Evolutionary conservation across 2,797 vertebrate species (phyloP).

Genomic region (Urocyon cinereoargenteus): DNA sequence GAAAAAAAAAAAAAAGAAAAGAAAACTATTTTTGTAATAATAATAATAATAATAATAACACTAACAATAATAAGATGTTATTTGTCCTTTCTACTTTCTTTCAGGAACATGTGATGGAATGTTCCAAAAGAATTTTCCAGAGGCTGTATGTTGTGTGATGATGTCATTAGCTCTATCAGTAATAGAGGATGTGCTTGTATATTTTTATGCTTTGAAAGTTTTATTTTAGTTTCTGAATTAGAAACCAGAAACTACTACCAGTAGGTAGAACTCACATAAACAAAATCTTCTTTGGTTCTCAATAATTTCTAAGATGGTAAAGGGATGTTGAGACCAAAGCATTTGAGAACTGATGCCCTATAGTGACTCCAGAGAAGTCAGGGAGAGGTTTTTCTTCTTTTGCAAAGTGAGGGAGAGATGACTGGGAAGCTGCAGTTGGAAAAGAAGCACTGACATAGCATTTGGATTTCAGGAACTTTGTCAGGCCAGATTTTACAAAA

Average conservation of each 20-base stretch:
- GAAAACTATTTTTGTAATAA: not conserved
- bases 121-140: constrained; percentile 37
- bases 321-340: not conserved
- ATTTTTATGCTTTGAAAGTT: not conserved
- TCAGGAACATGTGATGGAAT: not conserved
- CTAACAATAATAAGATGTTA: not conserved
- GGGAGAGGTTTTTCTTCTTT: not conserved
- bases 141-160: not conserved
- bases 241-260: not conserved
- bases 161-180: not conserved
- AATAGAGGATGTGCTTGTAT: not conserved
- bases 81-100: not conserved
- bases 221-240: constrained; percentile 27
- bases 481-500: not conserved
- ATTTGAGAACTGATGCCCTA: not conserved
- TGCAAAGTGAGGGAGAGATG: not conserved
- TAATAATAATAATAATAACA: not conserved
- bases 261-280: not conserved
- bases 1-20: too few relatives aligned
- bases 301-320: not conserved
- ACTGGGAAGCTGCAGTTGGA: not conserved
- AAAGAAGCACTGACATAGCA: not conserved
- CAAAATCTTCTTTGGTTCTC: not conserved
- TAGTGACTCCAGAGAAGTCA: not conserved
- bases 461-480: too few relatives aligned